These are phyloP conservation scores for Aporrectodea caliginosa DNA, from an alignment of 1,140 invertebrate species.

Conservation along the genomic window DNA sequence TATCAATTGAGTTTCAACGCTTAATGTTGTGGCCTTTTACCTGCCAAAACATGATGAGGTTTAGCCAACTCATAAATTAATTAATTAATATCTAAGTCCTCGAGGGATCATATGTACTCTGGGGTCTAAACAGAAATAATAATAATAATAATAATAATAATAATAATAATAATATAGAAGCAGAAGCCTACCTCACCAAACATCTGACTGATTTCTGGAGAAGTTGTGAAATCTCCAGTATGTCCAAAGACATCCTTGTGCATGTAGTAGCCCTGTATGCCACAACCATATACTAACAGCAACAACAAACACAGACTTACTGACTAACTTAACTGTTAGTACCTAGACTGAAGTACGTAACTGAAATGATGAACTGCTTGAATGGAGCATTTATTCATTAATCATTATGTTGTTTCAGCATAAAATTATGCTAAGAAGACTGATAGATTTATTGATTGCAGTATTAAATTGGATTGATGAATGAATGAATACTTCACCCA, in stretches of 20 bases:
- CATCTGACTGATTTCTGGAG: conserved; percentile 90
- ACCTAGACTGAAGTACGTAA: neutral
- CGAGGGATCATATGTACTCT: no score
- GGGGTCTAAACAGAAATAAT: no score
- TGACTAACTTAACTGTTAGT: neutral
- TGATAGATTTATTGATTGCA: neutral
- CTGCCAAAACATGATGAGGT: no score
- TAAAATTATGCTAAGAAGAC: neutral
- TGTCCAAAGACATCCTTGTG: conserved; percentile 79
- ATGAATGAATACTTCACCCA: no score
- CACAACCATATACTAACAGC: neutral
- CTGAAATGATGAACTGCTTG: neutral
- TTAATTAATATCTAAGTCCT: no score
- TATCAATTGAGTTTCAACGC: no score
- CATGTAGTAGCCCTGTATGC: conserved; percentile 76
- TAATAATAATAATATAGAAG: no score
- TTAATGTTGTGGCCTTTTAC: no score
- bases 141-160: no score
- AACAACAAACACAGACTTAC: neutral
- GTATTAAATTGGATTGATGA: conserved; percentile 1
- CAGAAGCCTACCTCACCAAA: conserved; percentile 89
- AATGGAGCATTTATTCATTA: neutral
- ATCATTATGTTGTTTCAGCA: neutral
- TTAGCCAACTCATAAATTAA: no score
- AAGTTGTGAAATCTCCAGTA: conserved; percentile 89